Evolutionary conservation across 2,797 vertebrate species (phyloP).

Genomic region (Schizothorax lantsangensis): DNA sequence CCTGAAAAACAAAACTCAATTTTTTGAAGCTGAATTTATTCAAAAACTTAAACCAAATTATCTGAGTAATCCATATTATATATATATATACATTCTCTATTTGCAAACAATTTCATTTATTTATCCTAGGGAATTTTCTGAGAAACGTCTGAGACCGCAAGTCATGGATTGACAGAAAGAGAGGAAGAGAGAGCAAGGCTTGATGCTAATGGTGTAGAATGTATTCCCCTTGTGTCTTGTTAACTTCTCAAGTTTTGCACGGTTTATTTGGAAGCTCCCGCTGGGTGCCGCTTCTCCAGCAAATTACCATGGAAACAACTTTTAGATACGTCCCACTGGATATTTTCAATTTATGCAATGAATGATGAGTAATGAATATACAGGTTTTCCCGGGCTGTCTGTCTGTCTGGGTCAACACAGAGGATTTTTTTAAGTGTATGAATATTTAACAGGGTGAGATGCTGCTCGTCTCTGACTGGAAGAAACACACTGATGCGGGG

Average conservation of each 20-base stretch:
- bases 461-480: neutral
- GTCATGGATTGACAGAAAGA: conserved; percentile 65
- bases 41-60: neutral
- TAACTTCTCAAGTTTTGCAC: conserved; percentile 65
- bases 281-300: conserved; percentile 57
- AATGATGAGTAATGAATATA: conserved; percentile 63
- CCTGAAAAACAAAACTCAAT: too few relatives aligned
- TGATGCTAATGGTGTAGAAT: conserved; percentile 52
- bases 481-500: neutral
- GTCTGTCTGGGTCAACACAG: conserved; percentile 57
- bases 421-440: conserved; percentile 28
- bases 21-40: neutral
- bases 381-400: conserved; percentile 29
- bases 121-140: conserved; percentile 1
- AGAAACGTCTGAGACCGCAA: conserved; percentile 55
- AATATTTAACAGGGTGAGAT: conserved; percentile 28
- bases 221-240: conserved; percentile 64
- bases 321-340: conserved; percentile 59
- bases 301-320: conserved; percentile 81
- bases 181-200: conserved; percentile 51
- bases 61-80: neutral
- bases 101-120: neutral
- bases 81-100: neutral
- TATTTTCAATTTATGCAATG: conserved; percentile 56
- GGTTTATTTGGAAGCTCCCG: conserved; percentile 61